Evolutionary conservation across 1,140 invertebrate species (phyloP), one percentile per base, ranked within the genome.

Genomic region (Batillaria attramentaria): DNA sequence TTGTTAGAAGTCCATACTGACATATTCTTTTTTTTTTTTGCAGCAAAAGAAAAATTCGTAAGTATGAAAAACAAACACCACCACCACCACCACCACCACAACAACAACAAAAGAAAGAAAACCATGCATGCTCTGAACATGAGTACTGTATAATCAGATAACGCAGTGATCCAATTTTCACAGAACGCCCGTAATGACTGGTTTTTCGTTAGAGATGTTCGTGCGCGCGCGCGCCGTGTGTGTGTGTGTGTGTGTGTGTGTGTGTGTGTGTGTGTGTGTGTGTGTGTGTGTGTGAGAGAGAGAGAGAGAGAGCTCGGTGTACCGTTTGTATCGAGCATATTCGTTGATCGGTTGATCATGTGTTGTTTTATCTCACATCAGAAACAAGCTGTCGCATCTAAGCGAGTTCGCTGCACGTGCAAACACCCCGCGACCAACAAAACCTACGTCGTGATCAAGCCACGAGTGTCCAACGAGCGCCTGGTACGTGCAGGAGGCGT

Each of bases 381-480:
- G 70, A 72, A 35, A 72, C 0, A 28, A 35, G 70, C 70, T 16
- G 70, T 43, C 3, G 0, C 13, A 10, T 24, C 10, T 10, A 43
- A 43, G 2, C 42, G 42, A n/a, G 70, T 72, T 3, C 70, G 70
- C 0, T 72, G 70, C 70, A 72, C 41, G 42, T 72, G 70, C 70
- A 18, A 24, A n/a, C 18, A 54, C 42, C 70, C 70, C n/a, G 42
- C 33, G 24, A 72, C 70, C n/a, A 72, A 72, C 42, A 16, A 20
- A 16, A 31, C 70, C 41, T 46, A 50, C 46, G 42, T 42, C 20
- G 70, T 72, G 24, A 54, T 72, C 70, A 50, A 35, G 70, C 46
- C 70, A 16, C 42, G 70, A 8, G 70, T 72, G 70, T 72, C 70
- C 42, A 72, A 18, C 70, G 43, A 72, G 43, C 70, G 70, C 28